These are phyloP conservation scores for Lycopodina hypogea DNA, from an alignment of 37 sponge, comb jelly and placozoan genomes.

Conservation along the genomic window DNA sequence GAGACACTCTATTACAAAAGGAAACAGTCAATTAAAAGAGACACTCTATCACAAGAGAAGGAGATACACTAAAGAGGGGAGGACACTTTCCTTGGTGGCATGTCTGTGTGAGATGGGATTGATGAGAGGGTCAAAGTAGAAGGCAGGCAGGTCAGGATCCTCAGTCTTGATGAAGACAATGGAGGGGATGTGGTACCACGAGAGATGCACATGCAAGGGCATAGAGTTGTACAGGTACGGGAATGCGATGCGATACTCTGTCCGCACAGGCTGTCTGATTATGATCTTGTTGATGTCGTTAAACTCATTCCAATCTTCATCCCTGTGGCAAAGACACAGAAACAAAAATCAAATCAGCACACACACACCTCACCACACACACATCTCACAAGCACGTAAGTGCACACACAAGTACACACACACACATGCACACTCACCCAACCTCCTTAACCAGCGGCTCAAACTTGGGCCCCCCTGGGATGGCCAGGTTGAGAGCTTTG, in stretches of 20 bases:
- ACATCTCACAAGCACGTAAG: neutral
- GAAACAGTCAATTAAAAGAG: too few species aligned
- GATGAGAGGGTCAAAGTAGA: conserved; percentile 99
- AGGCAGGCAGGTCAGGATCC: conserved; percentile 99
- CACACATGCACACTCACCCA: conserved; percentile 26
- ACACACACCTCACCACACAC: neutral
- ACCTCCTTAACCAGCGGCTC: conserved; percentile 95
- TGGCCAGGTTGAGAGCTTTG: conserved; percentile 98
- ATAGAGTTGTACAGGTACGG: conserved; percentile 98
- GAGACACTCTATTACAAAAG: too few species aligned
- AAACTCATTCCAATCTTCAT: conserved; percentile 99
- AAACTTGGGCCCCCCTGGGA: conserved; percentile 99
- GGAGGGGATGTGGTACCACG: conserved; percentile 97
- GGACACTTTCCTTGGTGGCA: conserved; percentile 35
- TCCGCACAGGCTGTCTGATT: conserved; percentile 93
- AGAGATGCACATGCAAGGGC: conserved; percentile 96
- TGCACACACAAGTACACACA: too few species aligned
- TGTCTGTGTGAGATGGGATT: conserved; percentile 93
- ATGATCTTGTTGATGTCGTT: conserved; percentile 99
- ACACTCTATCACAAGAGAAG: too few species aligned
- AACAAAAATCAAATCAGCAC: neutral
- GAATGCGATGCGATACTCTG: conserved; percentile 98
- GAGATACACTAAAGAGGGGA: too few species aligned
- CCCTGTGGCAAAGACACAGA: conserved; percentile 41
- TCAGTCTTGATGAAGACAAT: conserved; percentile 99